Evolutionary conservation across 2,888 invertebrate species (phyloP), one percentile per base, ranked within the genome.

Genomic region (Ophion costatus): DNA sequence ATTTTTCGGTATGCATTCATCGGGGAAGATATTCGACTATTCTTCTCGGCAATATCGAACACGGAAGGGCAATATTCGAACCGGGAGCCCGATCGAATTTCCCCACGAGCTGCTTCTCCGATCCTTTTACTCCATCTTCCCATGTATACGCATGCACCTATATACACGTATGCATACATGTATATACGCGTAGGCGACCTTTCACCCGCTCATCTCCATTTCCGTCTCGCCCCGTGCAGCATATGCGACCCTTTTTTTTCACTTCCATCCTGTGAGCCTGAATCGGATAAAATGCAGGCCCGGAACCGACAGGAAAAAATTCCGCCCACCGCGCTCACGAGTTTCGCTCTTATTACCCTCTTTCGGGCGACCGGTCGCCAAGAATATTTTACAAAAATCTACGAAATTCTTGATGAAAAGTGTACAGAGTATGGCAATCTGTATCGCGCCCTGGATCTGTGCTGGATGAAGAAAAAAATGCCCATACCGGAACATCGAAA

Each of bases 221-320:
- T 63, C 61, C 14, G 56, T 79, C 17, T 4, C 56, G n/a, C 56
- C 17, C n/a, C 42, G 38, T 70, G n/a, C 63, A 59, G 63, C 64
- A 69, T 75, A 61, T 75, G 45, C 67, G 3, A 64, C 56, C 17
- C 17, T 51, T 51, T 80, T 69, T 77, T 59, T 57, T 20, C 45
- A 20, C 42, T 33, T 73, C n/a, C 38, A 33, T 51, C 66, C 82
- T 84, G 82, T 82, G 79, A 82, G 45, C 70, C 61, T 61, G 84
- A 82, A 84, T 82, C 82, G 75, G 22, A 82, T 67, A 79, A 84
- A 84, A 81, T 81, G 80, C 81, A 75, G 51, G 51, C 69, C 63
- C 81, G 42, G 56, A 11, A 75, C 29, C 20, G 33, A 61, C 57
- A 66, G 61, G 45, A 74, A 80, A 80, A 67, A 20, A 29, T 61